Percentiles rank a stretch among this genome's conserved stretches.
Conservation (phyloP, 2,888 invertebrate species). For the Volucella zonaria region DNA sequence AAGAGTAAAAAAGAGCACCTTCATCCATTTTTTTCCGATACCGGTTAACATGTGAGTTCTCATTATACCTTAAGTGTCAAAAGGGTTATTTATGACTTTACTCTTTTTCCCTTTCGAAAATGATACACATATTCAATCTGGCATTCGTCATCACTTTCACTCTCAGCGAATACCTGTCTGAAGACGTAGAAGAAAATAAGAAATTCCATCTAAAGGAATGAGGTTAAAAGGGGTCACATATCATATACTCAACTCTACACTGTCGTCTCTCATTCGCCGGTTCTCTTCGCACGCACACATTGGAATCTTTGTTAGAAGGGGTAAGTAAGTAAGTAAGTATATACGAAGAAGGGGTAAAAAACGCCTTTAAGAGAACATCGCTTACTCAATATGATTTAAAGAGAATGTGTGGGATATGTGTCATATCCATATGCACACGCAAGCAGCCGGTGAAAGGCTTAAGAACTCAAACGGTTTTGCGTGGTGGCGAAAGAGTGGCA, state of each 20-base stretch:
- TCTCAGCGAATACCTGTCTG: conserved; percentile 39
- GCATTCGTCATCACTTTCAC: conserved; percentile 47
- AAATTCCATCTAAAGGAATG: conserved; percentile 13
- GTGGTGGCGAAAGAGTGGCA: conserved; percentile 9
- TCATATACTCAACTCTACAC: neutral
- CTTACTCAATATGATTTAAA: neutral
- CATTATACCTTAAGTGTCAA: conserved; percentile 1
- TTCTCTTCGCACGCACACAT: conserved; percentile 45
- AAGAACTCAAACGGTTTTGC: neutral
- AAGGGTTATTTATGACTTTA: neutral
- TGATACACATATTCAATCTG: neutral
- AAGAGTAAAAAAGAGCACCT: neutral
- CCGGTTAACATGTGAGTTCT: neutral
- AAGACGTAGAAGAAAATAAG: conserved; percentile 1
- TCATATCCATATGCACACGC: conserved; percentile 2
- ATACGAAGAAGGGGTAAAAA: conserved; percentile 53
- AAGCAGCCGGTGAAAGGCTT: conserved; percentile 41
- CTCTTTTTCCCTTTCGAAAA: neutral
- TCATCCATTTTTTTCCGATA: conserved; percentile 5
- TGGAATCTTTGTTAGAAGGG: conserved; percentile 1
- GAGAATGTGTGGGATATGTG: conserved; percentile 27
- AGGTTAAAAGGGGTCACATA: conserved; percentile 48
- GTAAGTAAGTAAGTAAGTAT: conserved; percentile 42
- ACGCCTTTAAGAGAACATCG: conserved; percentile 45
- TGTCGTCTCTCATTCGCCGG: conserved; percentile 38